Evolutionary conservation across 2,797 vertebrate species (phyloP).

Genomic region (Morus bassanus): DNA sequence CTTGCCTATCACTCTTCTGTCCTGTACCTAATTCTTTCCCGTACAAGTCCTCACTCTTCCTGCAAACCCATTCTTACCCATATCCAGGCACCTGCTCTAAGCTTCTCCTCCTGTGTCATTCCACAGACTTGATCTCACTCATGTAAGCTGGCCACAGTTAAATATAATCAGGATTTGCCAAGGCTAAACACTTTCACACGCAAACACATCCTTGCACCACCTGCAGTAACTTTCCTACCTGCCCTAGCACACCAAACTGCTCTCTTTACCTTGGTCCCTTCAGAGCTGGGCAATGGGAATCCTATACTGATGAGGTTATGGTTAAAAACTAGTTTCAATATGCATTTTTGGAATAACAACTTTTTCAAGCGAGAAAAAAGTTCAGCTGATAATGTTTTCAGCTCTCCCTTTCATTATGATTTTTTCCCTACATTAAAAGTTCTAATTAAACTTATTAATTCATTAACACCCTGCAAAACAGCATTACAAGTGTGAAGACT

Average conservation of each 20-base stretch:
- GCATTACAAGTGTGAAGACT: not conserved
- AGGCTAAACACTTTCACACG: not conserved
- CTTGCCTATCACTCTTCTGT: not conserved
- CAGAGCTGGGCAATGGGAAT: not conserved
- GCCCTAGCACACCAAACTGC: not conserved
- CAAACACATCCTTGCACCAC: not conserved
- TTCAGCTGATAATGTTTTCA: not conserved
- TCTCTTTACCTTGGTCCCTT: too few relatives aligned
- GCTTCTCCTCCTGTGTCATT: not conserved
- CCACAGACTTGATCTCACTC: not conserved
- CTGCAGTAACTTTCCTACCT: not conserved
- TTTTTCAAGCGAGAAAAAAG: not conserved
- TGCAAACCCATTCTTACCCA: not conserved
- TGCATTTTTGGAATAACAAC: not conserved
- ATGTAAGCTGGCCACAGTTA: not conserved
- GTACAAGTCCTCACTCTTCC: not conserved
- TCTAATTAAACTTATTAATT: not conserved
- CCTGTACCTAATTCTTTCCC: not conserved
- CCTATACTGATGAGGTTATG: not conserved
- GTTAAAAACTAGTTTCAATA: not conserved
- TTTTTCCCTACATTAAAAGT: too few relatives aligned
- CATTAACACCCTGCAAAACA: not conserved
- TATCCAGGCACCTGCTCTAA: not conserved
- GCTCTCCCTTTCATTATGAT: not conserved
- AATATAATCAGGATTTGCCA: not conserved